Evolutionary conservation across 2,797 vertebrate species (phyloP), one percentile per base, ranked within the genome.

Genomic region (Trachops cirrhosus): DNA sequence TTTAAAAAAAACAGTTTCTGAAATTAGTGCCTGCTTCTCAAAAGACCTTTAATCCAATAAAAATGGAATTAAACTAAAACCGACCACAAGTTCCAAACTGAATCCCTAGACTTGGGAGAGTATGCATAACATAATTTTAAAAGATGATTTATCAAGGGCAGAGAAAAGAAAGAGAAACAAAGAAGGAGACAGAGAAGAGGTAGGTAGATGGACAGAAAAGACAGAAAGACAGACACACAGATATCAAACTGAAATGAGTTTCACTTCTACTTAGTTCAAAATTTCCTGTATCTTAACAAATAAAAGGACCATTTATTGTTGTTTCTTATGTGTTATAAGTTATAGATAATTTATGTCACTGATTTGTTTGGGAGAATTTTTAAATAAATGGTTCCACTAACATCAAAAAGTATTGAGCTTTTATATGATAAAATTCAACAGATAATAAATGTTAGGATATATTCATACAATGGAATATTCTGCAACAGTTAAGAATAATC

Each of bases 161-260:
- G 41, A 9, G 6, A 9, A 59, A 11, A 85, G n/a, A 39, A 54
- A 86, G n/a, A 80, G 26, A 70, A 32, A 83, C 26, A 70, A 3
- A 78, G n/a, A 39, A 39, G 80, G 24, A 86, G 24, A 78, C 24
- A 46, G 19, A 80, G 15, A 68, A 67, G 14, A 90, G 19, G 62
- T 0, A 44, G 54, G 67, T n/a, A 70, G 68, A 32, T 59, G 54
- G 24, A 59, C 57, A 59, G 24, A 11, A 59, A 59, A 24, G 39
- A 86, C 39, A 34, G 50, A 85, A 22, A 89, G 79, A 85, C 21
- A 39, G n/a, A 79, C 9, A 86, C 16, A 77, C 1, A 78, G 50
- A 59, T 46, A 93, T 74, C 46, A 88, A 95, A 79, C 4, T 75
- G 34, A 93, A 91, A 41, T 9, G 57, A 95, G 84, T 52, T 79